A percentile compares a stretch with the other conserved stretches of the same genome.
Conservation (phyloP, 2,888 invertebrate species). For the Dicroscelio sp. region DNA sequence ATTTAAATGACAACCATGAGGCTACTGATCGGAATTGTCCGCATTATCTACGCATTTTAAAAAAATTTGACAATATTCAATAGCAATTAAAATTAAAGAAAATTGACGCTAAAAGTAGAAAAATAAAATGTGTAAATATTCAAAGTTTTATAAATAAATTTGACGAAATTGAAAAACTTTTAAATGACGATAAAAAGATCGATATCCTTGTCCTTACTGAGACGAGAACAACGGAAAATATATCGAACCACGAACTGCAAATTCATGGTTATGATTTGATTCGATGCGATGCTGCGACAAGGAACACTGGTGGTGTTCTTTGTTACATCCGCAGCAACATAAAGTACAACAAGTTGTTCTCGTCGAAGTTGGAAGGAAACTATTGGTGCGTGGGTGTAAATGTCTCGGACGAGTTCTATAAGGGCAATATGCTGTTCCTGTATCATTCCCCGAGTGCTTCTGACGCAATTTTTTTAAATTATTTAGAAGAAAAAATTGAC, state of each 20-base stretch:
- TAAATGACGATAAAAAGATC: background rate
- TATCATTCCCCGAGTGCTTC: background rate
- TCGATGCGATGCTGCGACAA: background rate
- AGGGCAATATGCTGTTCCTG: constrained; percentile 5
- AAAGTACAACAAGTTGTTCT: constrained; percentile 18
- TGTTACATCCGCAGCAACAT: background rate
- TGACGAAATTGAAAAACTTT: constrained; percentile 14
- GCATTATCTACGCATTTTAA: constrained; percentile 39
- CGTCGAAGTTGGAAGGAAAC: background rate
- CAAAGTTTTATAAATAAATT: no score
- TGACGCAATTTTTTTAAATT: no score
- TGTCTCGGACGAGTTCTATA: background rate
- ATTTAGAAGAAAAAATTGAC: no score
- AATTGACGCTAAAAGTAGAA: background rate
- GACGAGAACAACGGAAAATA: constrained; percentile 13
- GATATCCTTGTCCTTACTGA: constrained; percentile 7
- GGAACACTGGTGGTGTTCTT: constrained; percentile 1
- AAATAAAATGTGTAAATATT: constrained; percentile 1
- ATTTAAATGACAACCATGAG: constrained; percentile 44
- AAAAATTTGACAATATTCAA: constrained; percentile 48
- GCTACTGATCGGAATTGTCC: constrained; percentile 55
- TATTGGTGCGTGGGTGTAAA: background rate
- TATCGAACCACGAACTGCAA: background rate
- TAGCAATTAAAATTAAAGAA: constrained; percentile 55
- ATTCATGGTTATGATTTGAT: constrained; percentile 2